Conservation (phyloP, 2,888 invertebrate genomes). For the Ferrisia virgata region DNA sequence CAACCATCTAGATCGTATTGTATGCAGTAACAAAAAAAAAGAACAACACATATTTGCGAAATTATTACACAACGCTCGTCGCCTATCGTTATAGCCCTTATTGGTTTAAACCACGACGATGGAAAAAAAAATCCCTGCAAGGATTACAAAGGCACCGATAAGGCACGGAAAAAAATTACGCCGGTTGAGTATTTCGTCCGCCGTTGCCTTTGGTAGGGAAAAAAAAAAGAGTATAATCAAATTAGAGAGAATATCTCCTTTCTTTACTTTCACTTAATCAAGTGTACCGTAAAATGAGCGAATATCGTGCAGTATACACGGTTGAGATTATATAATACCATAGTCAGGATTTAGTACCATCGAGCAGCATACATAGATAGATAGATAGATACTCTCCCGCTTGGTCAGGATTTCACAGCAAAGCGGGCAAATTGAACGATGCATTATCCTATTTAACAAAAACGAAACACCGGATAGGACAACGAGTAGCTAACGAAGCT, state of each 20-base stretch:
- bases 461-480: neutral
- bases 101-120: neutral
- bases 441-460: neutral
- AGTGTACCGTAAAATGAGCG: slow-evolving; percentile 42
- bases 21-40: too few relatives aligned
- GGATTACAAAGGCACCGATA: slow-evolving; percentile 6
- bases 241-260: slow-evolving; percentile 43
- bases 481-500: slow-evolving; percentile 23
- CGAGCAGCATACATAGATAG: neutral
- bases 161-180: slow-evolving; percentile 4
- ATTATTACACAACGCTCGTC: neutral
- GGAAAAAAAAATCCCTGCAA: neutral
- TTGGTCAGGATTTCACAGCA: neutral
- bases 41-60: neutral
- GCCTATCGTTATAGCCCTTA: neutral
- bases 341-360: neutral
- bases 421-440: neutral
- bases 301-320: neutral
- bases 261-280: slow-evolving; percentile 45
- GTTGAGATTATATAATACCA: neutral
- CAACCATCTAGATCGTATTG: too few relatives aligned
- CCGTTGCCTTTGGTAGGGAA: neutral
- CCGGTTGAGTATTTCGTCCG: neutral
- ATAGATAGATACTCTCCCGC: too few relatives aligned
- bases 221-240: slow-evolving; percentile 37